Evolutionary conservation across 2,113 vertebrate genomes (phyloP), one percentile per base, ranked within the genome.

Genomic region (Cervus canadensis): DNA sequence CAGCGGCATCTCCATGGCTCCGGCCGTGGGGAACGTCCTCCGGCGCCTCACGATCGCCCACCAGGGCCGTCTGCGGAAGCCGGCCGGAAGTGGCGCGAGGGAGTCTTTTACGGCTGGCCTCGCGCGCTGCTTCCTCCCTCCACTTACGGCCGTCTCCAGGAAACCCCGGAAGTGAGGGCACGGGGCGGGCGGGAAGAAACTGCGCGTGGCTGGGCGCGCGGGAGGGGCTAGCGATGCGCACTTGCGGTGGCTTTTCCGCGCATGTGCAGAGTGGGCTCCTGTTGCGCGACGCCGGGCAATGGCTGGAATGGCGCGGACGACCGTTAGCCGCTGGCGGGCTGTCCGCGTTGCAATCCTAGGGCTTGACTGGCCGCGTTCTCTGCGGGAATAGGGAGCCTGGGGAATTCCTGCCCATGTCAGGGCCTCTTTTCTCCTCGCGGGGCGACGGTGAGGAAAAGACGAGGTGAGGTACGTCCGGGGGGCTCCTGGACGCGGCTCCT

Each of bases 1-100:
- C 82, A 99, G 96, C 64, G 99, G 99, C 92, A 99, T 99, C 98
- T 99, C 99, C 99, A 99, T 99, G 87, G 97, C 98, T 97, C 95
- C 64, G 50, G 95, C 89, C 94, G 87, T 87, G 71, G 43, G 94
- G 98, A 98, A 97, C 97, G 98, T 97, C 83, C 96, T 95, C 86
- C 94, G 78, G 91, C 78, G 84, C 93, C 97, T 94, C 94, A 81
- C 97, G 97, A 95, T 96, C 82, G 60, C 97, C 95, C 62, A 95
- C 94, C 93, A 96, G 93, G 83, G 93, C 97, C 83, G 98, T 90
- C 95, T 33, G 57, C 93, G 82, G 97, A 98, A 98, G 76, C 94
- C 98, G 98, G 95, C 98, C 98, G 97, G 98, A 94, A 97, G 64
- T 95, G 97, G 85, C 83, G 97, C 87, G 67, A 97, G 45, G 52